Evolutionary conservation across 2,113 vertebrate species (phyloP).

Genomic region (Stigmatopora nigra): DNA sequence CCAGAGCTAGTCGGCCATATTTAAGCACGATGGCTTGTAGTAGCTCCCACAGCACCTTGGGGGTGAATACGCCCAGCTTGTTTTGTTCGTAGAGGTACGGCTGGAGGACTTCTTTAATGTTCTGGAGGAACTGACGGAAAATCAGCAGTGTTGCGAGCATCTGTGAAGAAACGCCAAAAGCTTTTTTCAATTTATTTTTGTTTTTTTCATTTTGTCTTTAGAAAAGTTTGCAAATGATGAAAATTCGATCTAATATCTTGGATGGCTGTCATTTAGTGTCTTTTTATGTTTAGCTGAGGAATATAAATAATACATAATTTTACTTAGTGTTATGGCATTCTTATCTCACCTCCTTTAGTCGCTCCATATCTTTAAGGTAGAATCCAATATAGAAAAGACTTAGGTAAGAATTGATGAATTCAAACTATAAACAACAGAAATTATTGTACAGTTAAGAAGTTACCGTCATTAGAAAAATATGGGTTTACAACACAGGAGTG

Average conservation of each 20-base stretch:
- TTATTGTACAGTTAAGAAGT: conserved; percentile 2
- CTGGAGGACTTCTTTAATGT: conserved; percentile 88
- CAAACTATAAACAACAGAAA: conserved; percentile 74
- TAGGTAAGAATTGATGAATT: conserved; percentile 97
- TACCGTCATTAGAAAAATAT: background rate
- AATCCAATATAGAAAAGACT: conserved; percentile 99
- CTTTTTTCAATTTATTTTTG: background rate
- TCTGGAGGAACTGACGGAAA: conserved; percentile 93
- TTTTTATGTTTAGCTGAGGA: background rate
- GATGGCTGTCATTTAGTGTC: no score
- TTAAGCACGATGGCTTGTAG: conserved; percentile 71
- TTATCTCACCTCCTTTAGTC: conserved; percentile 86
- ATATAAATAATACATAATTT: background rate
- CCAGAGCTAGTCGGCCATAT: conserved; percentile 58
- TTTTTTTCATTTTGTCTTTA: background rate
- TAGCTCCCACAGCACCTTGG: conserved; percentile 73
- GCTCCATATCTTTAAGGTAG: conserved; percentile 99
- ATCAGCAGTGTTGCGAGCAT: conserved; percentile 93
- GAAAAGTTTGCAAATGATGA: no score
- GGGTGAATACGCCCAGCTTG: conserved; percentile 78
- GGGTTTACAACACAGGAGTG: background rate
- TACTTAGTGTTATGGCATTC: background rate
- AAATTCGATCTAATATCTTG: no score
- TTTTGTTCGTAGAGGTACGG: conserved; percentile 86
- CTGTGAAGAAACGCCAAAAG: conserved; percentile 57